A percentile compares a stretch with the other conserved stretches of the same genome.
phyloP scores from a whole-genome alignment of 2,797 vertebrate species.

The Malurus splendens region DNA sequence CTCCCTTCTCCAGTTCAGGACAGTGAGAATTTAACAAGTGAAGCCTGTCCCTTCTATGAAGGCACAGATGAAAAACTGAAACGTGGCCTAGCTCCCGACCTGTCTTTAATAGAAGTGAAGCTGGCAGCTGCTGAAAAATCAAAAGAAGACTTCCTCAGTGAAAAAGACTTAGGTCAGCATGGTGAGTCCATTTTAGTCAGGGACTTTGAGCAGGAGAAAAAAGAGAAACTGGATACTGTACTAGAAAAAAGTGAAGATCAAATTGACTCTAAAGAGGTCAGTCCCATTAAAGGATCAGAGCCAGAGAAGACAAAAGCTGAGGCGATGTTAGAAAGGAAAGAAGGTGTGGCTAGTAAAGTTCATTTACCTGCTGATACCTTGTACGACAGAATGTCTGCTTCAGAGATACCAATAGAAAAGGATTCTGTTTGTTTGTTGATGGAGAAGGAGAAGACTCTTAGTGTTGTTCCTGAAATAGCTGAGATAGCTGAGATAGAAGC shows the following conservation, averaged over 20 bases:
- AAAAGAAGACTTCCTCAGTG: constrained; percentile 61
- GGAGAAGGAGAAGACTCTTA: constrained; percentile 60
- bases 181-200: constrained; percentile 43
- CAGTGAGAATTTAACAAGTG: constrained; percentile 70
- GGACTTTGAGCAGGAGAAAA: constrained; percentile 71
- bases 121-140: constrained; percentile 75
- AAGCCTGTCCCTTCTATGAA: constrained; percentile 74
- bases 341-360: constrained; percentile 6
- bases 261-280: constrained; percentile 48
- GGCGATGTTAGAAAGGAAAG: constrained; percentile 23
- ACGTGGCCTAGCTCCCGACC: constrained; percentile 67
- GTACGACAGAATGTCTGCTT: constrained; percentile 20
- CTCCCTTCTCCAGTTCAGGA: constrained; percentile 91
- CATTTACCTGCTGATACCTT: not conserved
- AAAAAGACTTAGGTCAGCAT: constrained; percentile 46
- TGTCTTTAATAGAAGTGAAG: constrained; percentile 77
- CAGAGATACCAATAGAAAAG: constrained; percentile 20
- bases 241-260: constrained; percentile 74
- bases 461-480: constrained; percentile 59
- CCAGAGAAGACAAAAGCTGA: constrained; percentile 20
- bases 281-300: constrained; percentile 26
- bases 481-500: constrained; percentile 55
- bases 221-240: constrained; percentile 73
- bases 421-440: constrained; percentile 12
- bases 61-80: constrained; percentile 69